Evolutionary conservation across 2,113 vertebrate genomes (phyloP), one percentile per base, ranked within the genome.

Genomic region (Apodemus speciosus): DNA sequence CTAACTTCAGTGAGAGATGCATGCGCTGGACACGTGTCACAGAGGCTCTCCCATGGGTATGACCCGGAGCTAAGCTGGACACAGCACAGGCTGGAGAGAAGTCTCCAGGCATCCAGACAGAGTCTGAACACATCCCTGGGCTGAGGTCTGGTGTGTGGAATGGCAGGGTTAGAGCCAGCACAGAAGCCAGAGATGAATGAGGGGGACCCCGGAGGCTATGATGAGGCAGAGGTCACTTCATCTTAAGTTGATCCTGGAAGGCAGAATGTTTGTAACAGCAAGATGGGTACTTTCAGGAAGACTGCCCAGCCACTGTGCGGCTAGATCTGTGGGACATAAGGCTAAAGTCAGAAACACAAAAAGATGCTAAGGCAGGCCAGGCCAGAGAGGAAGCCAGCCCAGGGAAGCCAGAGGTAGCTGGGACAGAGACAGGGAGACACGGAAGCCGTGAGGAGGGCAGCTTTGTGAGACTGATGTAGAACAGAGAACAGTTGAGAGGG

Each of bases 41-140:
- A 73, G 21, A 75, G 16, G 9, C 11, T 23, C 60, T 62, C 21
- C 16, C 49, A 2, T 0, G 4, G 32, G 4, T 0, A 0, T 5
- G 60, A 32, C 62, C 20, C 53, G 32, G 51, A 66, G 10, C 6
- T 0, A 0, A 56, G 51, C 77, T 4, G 3, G 15, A 53, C 58
- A 13, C 58, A 66, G 27, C 14, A 58, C 10, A 21, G 75, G 18
- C 3, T 49, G n/a, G 75, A 32, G 43, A 62, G 20, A 46, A 46
- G 3, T 35, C 6, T 49, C 4, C 16, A 25, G 40, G 13, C 11
- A 32, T 32, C 4, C 1, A 6, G 68, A 16, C 40, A 51, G 58
- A 71, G 32, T 64, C 58, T n/a, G 27, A 32, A 30, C 23, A 56
- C 35, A 49, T 9, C 18, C 21, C 71, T 21, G 14, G 0, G 51